Evolutionary conservation across 2,113 vertebrate species (phyloP), one percentile per base, ranked within the genome.

Genomic region (Stegostoma tigrinum): DNA sequence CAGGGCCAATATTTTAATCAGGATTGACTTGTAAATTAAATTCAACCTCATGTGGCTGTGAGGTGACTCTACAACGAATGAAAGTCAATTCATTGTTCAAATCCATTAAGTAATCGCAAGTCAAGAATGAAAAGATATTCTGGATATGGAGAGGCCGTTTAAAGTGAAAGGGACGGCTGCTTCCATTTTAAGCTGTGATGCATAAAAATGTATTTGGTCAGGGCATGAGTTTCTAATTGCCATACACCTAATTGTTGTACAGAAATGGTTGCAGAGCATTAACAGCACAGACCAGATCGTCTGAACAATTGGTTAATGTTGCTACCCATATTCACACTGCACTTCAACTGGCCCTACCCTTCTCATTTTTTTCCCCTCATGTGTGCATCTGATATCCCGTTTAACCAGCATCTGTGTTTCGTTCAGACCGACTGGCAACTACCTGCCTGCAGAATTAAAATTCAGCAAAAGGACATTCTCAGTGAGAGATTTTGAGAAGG

Each of bases 1-100:
- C 94, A 95, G 94, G 94, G 66, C 94, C 72, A 95, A 95, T 95
- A 95, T 95, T 95, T 95, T 95, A 95, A 95, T 95, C 94, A 95
- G 94, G 94, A 95, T 72, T 95, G 94, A 95, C 94, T 95, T 70
- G 94, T 95, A 70, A 95, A 95, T 95, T 95, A 95, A 95, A 95
- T 95, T 95, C 94, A 95, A 95, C 94, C 68, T 45, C 94, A 95
- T 95, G 68, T 52, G 30, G 67, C 67, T 95, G 94, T 75, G 68
- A 95, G 94, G 94, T 95, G 67, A 95, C 42, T 95, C 24, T 95
- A 24, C 52, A 95, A 95, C 2, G 94, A 95, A 52, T 38, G 68
- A 45, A 68, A 94, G 94, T 95, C 94, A 95, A 95, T 95, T 95
- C 67, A 95, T 72, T 95, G 94, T 95, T 75, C 94, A 95, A 48